Evolutionary conservation across 2,113 vertebrate species (phyloP), one percentile per base, ranked within the genome.

Genomic region (Mormoops blainvillei): DNA sequence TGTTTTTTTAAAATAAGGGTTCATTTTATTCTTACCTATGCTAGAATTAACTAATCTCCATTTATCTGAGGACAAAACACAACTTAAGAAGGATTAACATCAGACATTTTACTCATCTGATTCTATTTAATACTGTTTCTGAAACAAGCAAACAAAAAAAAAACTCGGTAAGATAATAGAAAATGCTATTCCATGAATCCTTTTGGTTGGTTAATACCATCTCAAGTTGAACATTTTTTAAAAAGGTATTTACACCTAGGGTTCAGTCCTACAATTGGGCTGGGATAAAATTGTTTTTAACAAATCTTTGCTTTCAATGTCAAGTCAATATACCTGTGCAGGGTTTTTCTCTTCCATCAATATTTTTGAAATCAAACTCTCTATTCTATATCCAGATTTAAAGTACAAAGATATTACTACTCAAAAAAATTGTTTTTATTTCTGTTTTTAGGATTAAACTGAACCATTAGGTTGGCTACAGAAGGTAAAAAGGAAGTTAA

Each of bases 161-260:
- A 48, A 48, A 48, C 48, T 12, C 33, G 92, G n/a, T 81, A 61
- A 91, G 28, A 45, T 16, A 45, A 2, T 24, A 90, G 76, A 84
- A 94, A 94, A 82, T 78, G 20, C 63, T 82, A 77, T 61, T 73
- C 15, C 20, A 86, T 89, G 78, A 58, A 89, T 93, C 41, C 14
- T 96, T 94, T 93, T 94, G 68, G 58, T 71, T 86, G 63, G 52
- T 71, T 83, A 89, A 80, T 70, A 88, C n/a, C 41, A 33, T 26
- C 31, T 89, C 73, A 87, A 50, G 81, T 71, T 26, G 96, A 96
- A 80, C 10, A 87, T 88, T 95, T 95, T 96, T 85, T 10, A 65
- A 87, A 87, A 82, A 1, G 3, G 7, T 50, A 28, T 86, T 89
- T 93, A 54, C 0, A 63, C 54, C 41, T 52, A 28, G 41, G 58